Evolutionary conservation across 2,888 invertebrate species (phyloP), one percentile per base, ranked within the genome.

Genomic region (Chrysolina oricalcia): DNA sequence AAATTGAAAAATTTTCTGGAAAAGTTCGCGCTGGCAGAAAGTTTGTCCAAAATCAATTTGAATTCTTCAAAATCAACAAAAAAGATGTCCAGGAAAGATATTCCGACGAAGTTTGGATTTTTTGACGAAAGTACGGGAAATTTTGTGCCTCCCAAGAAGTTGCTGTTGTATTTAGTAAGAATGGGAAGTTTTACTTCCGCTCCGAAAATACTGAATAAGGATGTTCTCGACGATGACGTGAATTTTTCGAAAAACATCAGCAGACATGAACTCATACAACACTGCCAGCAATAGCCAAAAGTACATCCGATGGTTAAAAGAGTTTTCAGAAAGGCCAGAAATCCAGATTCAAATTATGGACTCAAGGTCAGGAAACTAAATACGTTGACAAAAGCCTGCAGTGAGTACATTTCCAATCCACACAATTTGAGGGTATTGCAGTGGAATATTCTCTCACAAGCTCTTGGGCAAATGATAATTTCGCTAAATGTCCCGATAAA

Each of bases 371-470:
- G 90, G 48, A 89, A 90, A 81, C 84, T 91, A 56, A 90, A 89
- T 81, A 84, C 89, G 2, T 87, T 91, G 9, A 90, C 91, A 2
- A 88, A 88, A 89, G 91, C 88, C 73, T 90, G 90, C 84, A 90
- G 90, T 82, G 89, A 90, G 72, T 89, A 90, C 59, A 86, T 88
- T 59, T 86, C 89, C 77, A 89, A 87, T 83, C 89, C 89, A 71
- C 80, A 89, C 77, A 88, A 89, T 68, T 88, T 93, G 76, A 89
- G 93, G 82, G 87, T 94, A 67, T 89, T 94, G 78, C 93, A 94
- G 83, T 94, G 94, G 94, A 94, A 94, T 86, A 90, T 93, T 79
- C 88, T 94, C 63, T 93, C 94, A 17, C 94, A 94, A 94, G 95
- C 93, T 74, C 89, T 95, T 76, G 94, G 94, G 21, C 90, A 91